Conservation (phyloP, 2,797 vertebrate genomes). For the Sebastes matsubarae region DNA sequence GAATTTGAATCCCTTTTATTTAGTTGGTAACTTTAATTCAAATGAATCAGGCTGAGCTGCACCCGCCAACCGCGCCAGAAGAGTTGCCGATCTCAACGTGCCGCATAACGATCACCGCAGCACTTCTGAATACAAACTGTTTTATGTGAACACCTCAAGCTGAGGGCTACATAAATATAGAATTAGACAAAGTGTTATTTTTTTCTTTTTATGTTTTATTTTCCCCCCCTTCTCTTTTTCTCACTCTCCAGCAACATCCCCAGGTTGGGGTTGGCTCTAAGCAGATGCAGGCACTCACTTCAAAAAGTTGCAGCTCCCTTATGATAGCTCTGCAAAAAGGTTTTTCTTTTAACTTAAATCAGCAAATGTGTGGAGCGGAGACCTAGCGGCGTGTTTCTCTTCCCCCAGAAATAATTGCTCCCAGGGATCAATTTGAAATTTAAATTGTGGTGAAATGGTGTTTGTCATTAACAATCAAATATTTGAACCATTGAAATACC, state of each 20-base stretch:
- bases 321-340: slow-evolving; percentile 81
- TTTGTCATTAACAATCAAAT: slow-evolving; percentile 88
- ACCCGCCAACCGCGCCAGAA: slow-evolving; percentile 72
- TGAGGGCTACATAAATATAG: slow-evolving; percentile 84
- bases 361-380: slow-evolving; percentile 78
- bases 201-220: slow-evolving; percentile 79
- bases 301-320: slow-evolving; percentile 81
- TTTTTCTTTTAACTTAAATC: slow-evolving; percentile 85
- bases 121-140: slow-evolving; percentile 78
- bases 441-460: slow-evolving; percentile 81
- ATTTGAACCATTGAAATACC: slow-evolving; percentile 82
- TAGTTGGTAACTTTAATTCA: slow-evolving; percentile 78
- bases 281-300: slow-evolving; percentile 77
- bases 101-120: slow-evolving; percentile 68
- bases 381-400: slow-evolving; percentile 75
- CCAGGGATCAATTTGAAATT: slow-evolving; percentile 85
- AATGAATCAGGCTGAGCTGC: slow-evolving; percentile 65
- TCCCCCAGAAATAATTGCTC: slow-evolving; percentile 77
- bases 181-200: slow-evolving; percentile 83
- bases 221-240: slow-evolving; percentile 12
- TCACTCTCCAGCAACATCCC: slow-evolving; percentile 76
- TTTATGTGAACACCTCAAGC: slow-evolving; percentile 79
- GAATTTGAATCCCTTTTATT: slow-evolving; percentile 74
- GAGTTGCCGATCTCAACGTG: slow-evolving; percentile 68
- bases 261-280: slow-evolving; percentile 72